phyloP scores from a whole-genome alignment of 2,888 invertebrate genomes.

The Pammene fasciana region DNA sequence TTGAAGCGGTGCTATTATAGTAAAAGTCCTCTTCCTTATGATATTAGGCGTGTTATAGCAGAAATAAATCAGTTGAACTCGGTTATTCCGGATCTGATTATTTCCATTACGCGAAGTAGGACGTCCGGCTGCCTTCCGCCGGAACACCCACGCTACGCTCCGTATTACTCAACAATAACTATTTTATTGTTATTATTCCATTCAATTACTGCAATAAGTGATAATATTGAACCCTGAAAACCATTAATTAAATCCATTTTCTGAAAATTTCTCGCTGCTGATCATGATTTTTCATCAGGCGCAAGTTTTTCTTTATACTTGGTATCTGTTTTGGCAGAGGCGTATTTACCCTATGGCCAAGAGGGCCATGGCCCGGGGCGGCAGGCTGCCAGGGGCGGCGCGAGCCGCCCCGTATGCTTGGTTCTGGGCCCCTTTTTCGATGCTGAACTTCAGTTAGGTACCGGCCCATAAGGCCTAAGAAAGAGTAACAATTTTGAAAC shows the following conservation, averaged over 20 bases:
- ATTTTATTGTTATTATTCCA: conserved; percentile 24
- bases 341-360: too few species aligned
- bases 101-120: conserved; percentile 46
- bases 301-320: too few species aligned
- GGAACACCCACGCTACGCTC: conserved; percentile 35
- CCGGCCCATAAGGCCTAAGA: too few species aligned
- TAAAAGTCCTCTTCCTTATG: conserved; percentile 26
- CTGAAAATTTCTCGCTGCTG: background rate
- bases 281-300: too few species aligned
- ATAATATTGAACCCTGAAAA: conserved; percentile 1
- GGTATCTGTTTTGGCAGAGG: too few species aligned
- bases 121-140: conserved; percentile 51
- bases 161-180: conserved; percentile 18
- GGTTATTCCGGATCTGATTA: conserved; percentile 53
- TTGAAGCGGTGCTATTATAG: conserved; percentile 6
- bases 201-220: conserved; percentile 13
- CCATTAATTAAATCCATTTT: background rate
- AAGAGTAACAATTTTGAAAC: too few species aligned
- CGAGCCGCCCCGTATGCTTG: too few species aligned
- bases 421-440: too few species aligned
- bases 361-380: too few species aligned
- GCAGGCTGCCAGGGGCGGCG: too few species aligned
- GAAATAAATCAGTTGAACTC: conserved; percentile 35
- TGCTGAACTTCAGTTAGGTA: too few species aligned
- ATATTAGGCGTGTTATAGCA: conserved; percentile 25